Evolutionary conservation across 64 coral and sea anemone species (phyloP), one percentile per base, ranked within the genome.

Genomic region (Dendronephthya gigantea): DNA sequence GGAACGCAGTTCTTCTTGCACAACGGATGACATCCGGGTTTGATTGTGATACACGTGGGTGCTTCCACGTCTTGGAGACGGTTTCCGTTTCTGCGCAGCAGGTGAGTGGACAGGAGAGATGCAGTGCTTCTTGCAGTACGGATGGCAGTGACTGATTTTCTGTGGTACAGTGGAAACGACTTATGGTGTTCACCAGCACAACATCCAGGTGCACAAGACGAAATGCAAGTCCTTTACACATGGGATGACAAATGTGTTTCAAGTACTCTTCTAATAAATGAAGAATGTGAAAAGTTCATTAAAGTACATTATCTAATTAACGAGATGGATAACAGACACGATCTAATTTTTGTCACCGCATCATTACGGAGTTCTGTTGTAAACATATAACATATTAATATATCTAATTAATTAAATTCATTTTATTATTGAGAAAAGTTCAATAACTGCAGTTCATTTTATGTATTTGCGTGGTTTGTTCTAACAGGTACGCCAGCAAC

Each of bases 121-220:
- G 72, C 72, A 79, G 36, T 79, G 72, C 32, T 79, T 79, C 72
- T 79, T 79, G 72, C 72, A 79, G 15, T 28, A 29, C 22, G 72
- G 72, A 79, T 79, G 72, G 72, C 72, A 79, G 28, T 79, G 72
- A 34, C 32, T 79, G 2, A 79, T 34, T 79, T 79, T 15, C 72
- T 34, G 36, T 79, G 72, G 28, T 79, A 79, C 30, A 79, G 72
- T 36, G 72, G 72, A 34, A 33, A 79, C 1, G 34, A 29, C 6
- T 79, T 19, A 17, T 36, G 72, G 30, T 79, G 72, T 2, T 79
- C 72, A 17, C 72, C 72, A 16, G 72, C 72, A 79, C 72, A 79
- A 39, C 72, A 79, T 29, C 72, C 72, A 36, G 72, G 72, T 2
- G 72, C 72, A 34, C 72, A 79, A 9, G 72, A 79, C 30, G 72